Percentiles rank a stretch among this genome's conserved stretches.
phyloP scores from a whole-genome alignment of 2,113 vertebrate genomes.

The Cephalopholis sonnerati region DNA sequence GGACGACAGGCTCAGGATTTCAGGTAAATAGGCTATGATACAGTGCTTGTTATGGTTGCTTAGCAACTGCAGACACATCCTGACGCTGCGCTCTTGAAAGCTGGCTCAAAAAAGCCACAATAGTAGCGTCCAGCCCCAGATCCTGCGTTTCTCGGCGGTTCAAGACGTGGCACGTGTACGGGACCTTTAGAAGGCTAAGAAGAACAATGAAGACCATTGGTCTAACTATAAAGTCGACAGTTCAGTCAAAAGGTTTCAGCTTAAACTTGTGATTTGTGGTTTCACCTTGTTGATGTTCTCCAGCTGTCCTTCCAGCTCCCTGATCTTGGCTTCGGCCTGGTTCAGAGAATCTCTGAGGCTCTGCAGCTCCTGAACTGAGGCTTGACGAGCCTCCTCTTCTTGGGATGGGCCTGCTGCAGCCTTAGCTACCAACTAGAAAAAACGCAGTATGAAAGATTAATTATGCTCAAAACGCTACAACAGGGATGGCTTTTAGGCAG shows the following conservation, averaged over 20 bases:
- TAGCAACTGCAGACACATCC: too few species aligned
- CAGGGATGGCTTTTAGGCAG: neutral
- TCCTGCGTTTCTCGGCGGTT: too few species aligned
- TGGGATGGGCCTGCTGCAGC: constrained; percentile 85
- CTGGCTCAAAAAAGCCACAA: too few species aligned
- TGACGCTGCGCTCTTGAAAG: too few species aligned
- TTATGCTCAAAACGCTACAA: neutral
- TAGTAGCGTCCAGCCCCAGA: too few species aligned
- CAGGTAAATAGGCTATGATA: too few species aligned
- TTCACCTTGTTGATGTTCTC: constrained; percentile 92
- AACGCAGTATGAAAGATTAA: neutral
- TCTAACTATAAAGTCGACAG: neutral
- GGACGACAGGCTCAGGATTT: too few species aligned
- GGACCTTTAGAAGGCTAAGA: neutral
- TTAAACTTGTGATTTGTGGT: neutral
- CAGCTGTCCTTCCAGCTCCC: constrained; percentile 89
- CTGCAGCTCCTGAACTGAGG: constrained; percentile 92
- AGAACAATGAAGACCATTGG: neutral
- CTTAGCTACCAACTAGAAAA: constrained; percentile 87
- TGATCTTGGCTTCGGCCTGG: constrained; percentile 89
- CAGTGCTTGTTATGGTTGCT: too few species aligned
- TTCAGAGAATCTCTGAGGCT: constrained; percentile 88
- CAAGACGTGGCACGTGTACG: too few species aligned
- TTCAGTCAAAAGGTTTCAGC: neutral
- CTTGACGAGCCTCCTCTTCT: constrained; percentile 90